Base-by-base conservation (phyloP, 2,797 vertebrate genomes). In the Meda fulgida region DNA sequence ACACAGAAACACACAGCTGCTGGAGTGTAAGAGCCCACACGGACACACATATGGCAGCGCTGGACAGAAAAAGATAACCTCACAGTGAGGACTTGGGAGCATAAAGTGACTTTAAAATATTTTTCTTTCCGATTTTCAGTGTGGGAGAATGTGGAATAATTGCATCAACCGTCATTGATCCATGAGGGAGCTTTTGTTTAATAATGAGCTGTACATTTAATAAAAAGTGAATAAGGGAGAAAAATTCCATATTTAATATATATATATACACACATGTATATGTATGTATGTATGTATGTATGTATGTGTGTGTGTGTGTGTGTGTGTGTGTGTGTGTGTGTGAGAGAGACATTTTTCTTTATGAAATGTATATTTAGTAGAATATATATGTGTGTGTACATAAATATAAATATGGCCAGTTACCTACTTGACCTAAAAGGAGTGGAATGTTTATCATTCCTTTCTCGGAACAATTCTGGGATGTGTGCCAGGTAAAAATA, bases 401-500 rank as follows among this genome's bases (percentile, higher is more conserved):
- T 36, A 51, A 31, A 48, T 31, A 26, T 29, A 73, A 73, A 80
- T 67, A 65, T 67, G 76, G 26, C 80, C 79, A 36, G 85, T 73
- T 67, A 80, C 3, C 70, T 78, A 83, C 70, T 81, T 83, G 85
- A 89, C 84, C 87, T 46, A 86, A 87, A 82, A 80, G 36, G 65
- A 86, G 53, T 87, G 69, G 84, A 85, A 81, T 83, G 87, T 81
- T 87, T 87, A 82, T 85, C 81, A 83, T 82, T 87, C 65, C 86
- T 84, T 86, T 83, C 85, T 85, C 78, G 31, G 85, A 87, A 89
- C 83, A 86, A 89, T 85, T 84, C 86, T 58, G 79, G 89, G 88
- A 86, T 23, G 34, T n/a, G 36, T 83, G 88, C 89, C 91, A 88
- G 87, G 75, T 84, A 83, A 88, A 89, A 89, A 90, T 81, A 87